These are phyloP conservation scores for Prunella fulvescens DNA, from an alignment of 2,113 vertebrate species.

Conservation along the genomic window DNA sequence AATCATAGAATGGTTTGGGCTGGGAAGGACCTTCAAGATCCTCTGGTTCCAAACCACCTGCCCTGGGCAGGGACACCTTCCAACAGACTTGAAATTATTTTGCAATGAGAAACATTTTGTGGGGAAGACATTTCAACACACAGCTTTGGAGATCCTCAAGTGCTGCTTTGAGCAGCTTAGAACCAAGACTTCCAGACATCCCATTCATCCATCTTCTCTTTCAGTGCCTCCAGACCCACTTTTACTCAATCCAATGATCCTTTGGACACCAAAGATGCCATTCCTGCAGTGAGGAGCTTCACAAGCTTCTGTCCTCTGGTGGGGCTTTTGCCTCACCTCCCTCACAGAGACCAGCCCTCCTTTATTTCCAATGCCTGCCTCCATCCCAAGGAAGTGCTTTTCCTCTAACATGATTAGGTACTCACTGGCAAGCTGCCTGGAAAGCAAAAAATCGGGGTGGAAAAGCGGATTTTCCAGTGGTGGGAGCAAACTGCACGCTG, in stretches of 20 bases:
- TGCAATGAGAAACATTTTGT: background rate
- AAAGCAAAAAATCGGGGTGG: constrained; percentile 10
- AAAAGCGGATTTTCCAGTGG: constrained; percentile 44
- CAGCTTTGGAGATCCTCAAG: background rate
- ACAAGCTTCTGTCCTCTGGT: background rate
- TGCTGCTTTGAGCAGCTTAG: background rate
- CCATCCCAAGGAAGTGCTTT: background rate
- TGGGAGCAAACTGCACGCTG: background rate
- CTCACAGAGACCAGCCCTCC: background rate
- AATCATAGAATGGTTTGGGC: background rate
- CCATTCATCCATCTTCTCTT: background rate
- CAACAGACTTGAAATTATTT: background rate
- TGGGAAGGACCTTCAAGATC: background rate
- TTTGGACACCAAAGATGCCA: background rate
- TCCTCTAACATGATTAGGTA: background rate
- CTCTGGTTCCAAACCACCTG: background rate
- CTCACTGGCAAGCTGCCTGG: background rate
- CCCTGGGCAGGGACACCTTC: background rate
- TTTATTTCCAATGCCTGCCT: background rate
- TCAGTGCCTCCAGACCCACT: background rate
- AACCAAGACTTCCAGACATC: background rate
- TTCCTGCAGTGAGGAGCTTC: background rate
- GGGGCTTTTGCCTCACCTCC: background rate
- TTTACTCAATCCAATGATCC: background rate
- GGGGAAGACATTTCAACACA: background rate